These are phyloP conservation scores for Cyanoramphus novaezelandiae DNA, from an alignment of 2,113 vertebrate species.

Conservation along the genomic window DNA sequence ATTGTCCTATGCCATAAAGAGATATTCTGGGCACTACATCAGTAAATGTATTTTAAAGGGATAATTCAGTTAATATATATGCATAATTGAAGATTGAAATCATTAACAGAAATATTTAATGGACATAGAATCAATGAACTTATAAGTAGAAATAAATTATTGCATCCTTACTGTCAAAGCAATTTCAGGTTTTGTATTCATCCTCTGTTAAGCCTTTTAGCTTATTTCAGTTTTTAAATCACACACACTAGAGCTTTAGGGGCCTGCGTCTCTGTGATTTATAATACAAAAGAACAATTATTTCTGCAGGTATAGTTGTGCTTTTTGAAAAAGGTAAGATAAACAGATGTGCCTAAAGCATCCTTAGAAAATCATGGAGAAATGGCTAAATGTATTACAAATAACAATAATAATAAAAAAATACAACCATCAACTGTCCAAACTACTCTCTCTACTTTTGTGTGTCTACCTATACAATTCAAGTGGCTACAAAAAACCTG, in stretches of 20 bases:
- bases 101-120: not conserved
- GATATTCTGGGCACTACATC: not conserved
- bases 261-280: constrained; percentile 46
- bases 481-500: constrained; percentile 6
- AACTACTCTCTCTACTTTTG: constrained; percentile 10
- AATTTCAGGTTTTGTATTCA: constrained; percentile 43
- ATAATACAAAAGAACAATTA: constrained; percentile 61
- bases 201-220: constrained; percentile 39
- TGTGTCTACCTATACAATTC: not conserved
- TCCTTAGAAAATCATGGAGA: constrained; percentile 23
- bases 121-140: not conserved
- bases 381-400: constrained; percentile 40
- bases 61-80: not conserved
- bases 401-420: constrained; percentile 44
- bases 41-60: not conserved
- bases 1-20: not conserved
- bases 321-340: constrained; percentile 57
- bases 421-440: constrained; percentile 40
- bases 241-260: constrained; percentile 52
- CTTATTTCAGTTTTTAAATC: constrained; percentile 64
- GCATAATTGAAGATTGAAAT: not conserved
- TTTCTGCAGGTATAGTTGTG: constrained; percentile 52
- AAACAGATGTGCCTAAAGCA: constrained; percentile 53
- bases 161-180: constrained; percentile 57
- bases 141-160: constrained; percentile 58